phyloP scores from a whole-genome alignment of 2,888 invertebrate species.

The Teinopalpus imperialis region DNA sequence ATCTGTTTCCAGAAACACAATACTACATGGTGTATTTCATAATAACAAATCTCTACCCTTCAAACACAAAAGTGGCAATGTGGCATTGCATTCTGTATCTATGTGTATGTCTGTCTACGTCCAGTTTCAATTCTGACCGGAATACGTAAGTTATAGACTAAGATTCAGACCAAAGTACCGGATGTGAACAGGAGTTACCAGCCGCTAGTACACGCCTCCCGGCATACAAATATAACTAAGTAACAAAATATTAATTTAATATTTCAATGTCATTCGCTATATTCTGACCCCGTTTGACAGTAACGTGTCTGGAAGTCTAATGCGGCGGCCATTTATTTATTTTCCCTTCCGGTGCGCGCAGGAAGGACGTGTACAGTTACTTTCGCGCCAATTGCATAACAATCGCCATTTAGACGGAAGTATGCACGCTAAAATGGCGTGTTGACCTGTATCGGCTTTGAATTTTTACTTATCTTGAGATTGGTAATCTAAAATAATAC shows the following conservation, averaged over 20 bases:
- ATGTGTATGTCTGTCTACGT: no score
- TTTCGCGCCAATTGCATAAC: constrained; percentile 53
- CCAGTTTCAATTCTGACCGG: no score
- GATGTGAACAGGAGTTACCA: background rate
- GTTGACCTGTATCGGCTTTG: constrained; percentile 19
- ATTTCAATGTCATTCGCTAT: constrained; percentile 43
- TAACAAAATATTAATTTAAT: constrained; percentile 31
- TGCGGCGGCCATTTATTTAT: constrained; percentile 35
- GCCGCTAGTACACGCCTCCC: background rate
- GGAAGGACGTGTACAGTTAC: constrained; percentile 54
- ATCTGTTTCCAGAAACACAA: no score
- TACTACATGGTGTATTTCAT: no score
- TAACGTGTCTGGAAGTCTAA: constrained; percentile 34
- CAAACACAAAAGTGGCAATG: no score
- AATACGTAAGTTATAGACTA: background rate
- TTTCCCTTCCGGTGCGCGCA: constrained; percentile 40
- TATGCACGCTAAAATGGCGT: constrained; percentile 33
- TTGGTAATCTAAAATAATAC: constrained; percentile 27
- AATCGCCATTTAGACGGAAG: constrained; percentile 41
- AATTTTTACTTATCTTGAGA: constrained; percentile 10
- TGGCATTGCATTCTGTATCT: no score
- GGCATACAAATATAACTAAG: constrained; percentile 9
- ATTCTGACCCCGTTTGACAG: constrained; percentile 34
- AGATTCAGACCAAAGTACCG: constrained; percentile 11
- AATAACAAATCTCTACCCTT: no score